Conservation (phyloP, 1,140 invertebrate genomes). For the Scylla paramamosain region DNA sequence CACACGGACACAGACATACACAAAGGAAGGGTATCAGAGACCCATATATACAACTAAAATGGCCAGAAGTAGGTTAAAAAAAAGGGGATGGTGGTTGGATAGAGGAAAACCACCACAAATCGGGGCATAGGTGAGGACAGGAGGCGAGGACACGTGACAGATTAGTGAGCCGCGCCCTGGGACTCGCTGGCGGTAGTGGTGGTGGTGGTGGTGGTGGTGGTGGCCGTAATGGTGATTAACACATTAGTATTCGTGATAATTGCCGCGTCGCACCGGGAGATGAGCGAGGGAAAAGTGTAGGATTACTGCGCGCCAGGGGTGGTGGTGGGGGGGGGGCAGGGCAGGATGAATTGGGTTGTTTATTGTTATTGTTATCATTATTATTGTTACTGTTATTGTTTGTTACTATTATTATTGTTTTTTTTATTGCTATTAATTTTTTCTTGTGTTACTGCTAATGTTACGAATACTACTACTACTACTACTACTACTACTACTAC, state of each 20-base stretch:
- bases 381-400: background rate
- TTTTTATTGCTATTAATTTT: background rate
- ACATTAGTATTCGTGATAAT: background rate
- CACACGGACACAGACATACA: background rate
- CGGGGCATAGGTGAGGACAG: background rate
- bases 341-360: background rate
- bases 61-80: no score
- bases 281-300: background rate
- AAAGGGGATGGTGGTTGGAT: no score
- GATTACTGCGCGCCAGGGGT: background rate
- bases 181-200: background rate
- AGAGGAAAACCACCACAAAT: no score
- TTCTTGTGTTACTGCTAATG: background rate
- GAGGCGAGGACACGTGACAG: background rate
- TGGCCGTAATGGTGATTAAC: background rate
- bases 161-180: background rate
- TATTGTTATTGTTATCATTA: background rate
- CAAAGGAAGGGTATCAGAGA: background rate
- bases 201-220: background rate
- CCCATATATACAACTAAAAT: background rate
- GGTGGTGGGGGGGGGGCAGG: no score
- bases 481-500: constrained; percentile 7
- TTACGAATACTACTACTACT: background rate
- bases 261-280: no score
- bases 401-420: background rate